Evolutionary conservation across 2,888 invertebrate genomes (phyloP).

Genomic region (Monoplex corrugatus): DNA sequence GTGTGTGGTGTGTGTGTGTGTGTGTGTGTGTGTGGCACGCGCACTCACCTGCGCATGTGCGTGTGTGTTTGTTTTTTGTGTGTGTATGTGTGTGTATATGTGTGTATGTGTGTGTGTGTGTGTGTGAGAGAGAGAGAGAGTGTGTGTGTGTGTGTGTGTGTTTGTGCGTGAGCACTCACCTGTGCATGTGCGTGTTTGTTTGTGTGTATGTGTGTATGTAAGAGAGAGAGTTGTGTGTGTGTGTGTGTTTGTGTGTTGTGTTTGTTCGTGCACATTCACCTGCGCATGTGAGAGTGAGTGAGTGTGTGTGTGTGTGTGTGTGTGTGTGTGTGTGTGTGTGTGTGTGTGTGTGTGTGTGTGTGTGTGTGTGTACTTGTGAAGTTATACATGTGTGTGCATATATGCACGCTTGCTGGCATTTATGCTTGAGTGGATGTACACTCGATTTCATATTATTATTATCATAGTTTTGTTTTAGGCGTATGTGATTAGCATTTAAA

Average conservation of each 20-base stretch:
- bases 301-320: no score
- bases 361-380: not conserved
- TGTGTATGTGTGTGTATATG: not conserved
- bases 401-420: not conserved
- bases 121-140: not conserved
- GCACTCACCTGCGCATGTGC: no score
- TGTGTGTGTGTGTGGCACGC: not conserved
- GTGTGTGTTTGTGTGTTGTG: not conserved
- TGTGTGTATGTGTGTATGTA: not conserved
- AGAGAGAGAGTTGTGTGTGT: not conserved
- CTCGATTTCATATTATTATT: no score
- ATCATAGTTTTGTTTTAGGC: no score
- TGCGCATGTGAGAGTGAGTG: not conserved
- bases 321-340: no score
- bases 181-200: not conserved
- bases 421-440: no score
- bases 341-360: not conserved
- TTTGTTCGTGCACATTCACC: not conserved
- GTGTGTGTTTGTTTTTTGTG: not conserved
- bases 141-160: constrained; percentile 1
- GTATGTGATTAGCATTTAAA: no score
- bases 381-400: not conserved
- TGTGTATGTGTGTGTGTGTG: not conserved
- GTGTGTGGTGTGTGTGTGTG: not conserved
- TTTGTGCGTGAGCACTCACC: not conserved